phyloP scores from a whole-genome alignment of 2,113 vertebrate species.

The Sinocyclocheilus grahami region DNA sequence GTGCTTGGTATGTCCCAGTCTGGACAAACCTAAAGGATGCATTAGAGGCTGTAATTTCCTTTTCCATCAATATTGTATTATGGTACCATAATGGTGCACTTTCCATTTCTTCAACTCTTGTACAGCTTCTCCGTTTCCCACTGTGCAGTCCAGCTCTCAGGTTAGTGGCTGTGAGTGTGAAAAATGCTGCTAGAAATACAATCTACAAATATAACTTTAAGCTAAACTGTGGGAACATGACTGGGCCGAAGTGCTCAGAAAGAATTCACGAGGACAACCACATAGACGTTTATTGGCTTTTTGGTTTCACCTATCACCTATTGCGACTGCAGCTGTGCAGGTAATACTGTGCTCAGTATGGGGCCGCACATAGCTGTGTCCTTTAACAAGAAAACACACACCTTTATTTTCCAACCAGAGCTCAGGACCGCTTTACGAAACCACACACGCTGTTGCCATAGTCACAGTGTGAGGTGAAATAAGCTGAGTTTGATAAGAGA shows the following conservation, averaged over 20 bases:
- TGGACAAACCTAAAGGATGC: conserved; percentile 5
- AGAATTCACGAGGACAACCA: neutral
- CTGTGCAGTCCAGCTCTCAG: neutral
- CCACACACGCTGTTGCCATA: conserved; percentile 16
- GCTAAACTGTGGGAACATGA: neutral
- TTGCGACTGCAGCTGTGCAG: neutral
- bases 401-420: neutral
- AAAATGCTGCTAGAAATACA: neutral
- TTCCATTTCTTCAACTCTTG: conserved; percentile 27
- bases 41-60: conserved; percentile 16
- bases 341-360: neutral
- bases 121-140: neutral
- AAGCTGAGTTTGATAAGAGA: conserved; percentile 9
- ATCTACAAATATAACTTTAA: neutral
- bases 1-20: conserved; percentile 1
- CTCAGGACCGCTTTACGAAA: conserved; percentile 7
- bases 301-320: neutral
- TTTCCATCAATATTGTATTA: conserved; percentile 45
- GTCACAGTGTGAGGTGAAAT: conserved; percentile 31
- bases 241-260: neutral
- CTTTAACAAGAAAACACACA: conserved; percentile 1
- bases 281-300: neutral
- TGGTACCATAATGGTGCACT: conserved; percentile 29
- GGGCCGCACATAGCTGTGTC: neutral
- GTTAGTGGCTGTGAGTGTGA: neutral